phyloP scores from a whole-genome alignment of 2,797 vertebrate genomes.

The Acanthopagrus latus region DNA sequence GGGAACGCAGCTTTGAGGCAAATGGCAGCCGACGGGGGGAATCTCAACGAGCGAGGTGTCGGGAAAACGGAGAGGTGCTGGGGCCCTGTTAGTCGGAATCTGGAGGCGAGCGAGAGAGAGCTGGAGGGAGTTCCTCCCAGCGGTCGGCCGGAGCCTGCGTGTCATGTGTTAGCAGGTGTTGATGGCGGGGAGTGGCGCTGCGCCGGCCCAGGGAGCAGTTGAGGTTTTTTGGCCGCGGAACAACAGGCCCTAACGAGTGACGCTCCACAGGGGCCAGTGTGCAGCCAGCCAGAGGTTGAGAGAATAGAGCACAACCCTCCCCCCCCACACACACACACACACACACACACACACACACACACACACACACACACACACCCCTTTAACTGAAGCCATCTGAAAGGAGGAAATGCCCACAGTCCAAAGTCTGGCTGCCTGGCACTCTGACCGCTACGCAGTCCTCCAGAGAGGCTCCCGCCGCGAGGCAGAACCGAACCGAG shows the following conservation, averaged over 20 bases:
- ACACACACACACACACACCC: too few species aligned
- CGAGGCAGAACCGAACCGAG: conserved; percentile 12
- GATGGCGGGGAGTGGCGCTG: conserved; percentile 65
- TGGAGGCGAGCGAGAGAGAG: conserved; percentile 10
- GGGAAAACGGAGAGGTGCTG: conserved; percentile 45
- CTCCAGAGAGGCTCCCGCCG: conserved; percentile 41
- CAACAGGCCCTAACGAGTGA: conserved; percentile 66
- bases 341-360: too few species aligned
- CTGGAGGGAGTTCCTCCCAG: conserved; percentile 37
- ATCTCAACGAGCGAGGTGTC: conserved; percentile 28
- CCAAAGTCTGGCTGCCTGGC: conserved; percentile 60
- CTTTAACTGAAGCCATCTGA: conserved; percentile 66
- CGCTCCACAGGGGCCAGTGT: conserved; percentile 58
- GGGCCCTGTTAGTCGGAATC: conserved; percentile 57
- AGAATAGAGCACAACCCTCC: conserved; percentile 27
- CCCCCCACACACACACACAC: too few species aligned
- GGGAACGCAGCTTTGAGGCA: conserved; percentile 40
- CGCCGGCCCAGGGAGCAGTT: conserved; percentile 51
- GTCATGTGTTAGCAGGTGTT: conserved; percentile 75
- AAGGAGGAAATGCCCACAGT: conserved; percentile 59
- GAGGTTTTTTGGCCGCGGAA: conserved; percentile 62
- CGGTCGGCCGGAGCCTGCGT: conserved; percentile 45
- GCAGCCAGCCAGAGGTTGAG: conserved; percentile 50
- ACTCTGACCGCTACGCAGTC: conserved; percentile 34
- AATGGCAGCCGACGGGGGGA: conserved; percentile 17